These are phyloP conservation scores for Melinopterus prodromus DNA, from an alignment of 2,888 invertebrate species.

Conservation along the genomic window DNA sequence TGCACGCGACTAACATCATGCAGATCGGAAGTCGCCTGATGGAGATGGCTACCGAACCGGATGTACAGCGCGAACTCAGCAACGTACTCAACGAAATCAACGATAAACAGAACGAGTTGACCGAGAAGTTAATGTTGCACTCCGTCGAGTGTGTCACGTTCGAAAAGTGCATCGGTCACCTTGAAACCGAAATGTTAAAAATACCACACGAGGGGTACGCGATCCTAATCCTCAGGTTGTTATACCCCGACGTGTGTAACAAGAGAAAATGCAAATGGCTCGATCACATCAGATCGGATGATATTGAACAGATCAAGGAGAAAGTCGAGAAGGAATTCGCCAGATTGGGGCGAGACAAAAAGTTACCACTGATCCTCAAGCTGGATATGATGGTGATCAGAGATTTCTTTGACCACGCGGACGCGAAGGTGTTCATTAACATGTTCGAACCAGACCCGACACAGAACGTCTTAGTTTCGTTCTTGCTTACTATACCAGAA, in stretches of 20 bases:
- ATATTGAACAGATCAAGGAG: background rate
- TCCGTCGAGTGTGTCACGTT: slow-evolving; percentile 6
- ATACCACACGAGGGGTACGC: background rate
- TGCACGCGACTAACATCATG: background rate
- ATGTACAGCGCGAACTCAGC: background rate
- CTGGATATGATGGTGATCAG: background rate
- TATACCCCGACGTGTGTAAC: background rate
- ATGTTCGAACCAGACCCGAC: slow-evolving; percentile 9
- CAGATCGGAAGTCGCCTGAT: background rate
- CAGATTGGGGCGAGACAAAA: background rate
- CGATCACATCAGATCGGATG: background rate
- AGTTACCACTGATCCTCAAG: background rate
- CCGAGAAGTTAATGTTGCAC: background rate
- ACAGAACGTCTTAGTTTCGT: slow-evolving; percentile 7
- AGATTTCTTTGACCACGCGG: background rate
- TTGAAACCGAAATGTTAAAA: background rate
- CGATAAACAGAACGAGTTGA: background rate
- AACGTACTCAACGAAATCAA: background rate
- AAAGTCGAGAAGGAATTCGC: slow-evolving; percentile 7
- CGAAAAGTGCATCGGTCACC: background rate
- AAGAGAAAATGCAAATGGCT: background rate
- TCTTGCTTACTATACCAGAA: background rate
- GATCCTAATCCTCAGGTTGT: background rate
- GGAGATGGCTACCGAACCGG: background rate
- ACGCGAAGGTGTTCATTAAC: background rate